Percentiles rank a stretch among this genome's conserved stretches.
phyloP scores from a whole-genome alignment of 2,113 vertebrate genomes.

The Megaleporinus macrocephalus region DNA sequence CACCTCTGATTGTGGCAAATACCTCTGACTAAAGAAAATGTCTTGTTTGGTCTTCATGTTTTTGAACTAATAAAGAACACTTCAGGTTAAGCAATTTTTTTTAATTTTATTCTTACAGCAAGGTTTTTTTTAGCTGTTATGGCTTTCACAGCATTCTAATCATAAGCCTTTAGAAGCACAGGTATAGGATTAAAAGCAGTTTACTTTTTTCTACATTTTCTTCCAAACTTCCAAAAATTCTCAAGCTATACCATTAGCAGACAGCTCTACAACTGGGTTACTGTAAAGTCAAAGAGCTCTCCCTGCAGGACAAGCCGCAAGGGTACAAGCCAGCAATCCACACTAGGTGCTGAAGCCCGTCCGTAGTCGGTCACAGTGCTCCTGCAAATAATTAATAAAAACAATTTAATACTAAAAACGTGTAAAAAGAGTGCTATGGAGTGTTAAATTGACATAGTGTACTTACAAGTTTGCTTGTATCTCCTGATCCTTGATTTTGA shows the following conservation, averaged over 20 bases:
- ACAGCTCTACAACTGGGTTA: constrained; percentile 15
- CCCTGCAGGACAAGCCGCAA: constrained; percentile 33
- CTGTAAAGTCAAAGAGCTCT: constrained; percentile 42
- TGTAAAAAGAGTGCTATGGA: neutral
- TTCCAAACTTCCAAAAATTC: neutral
- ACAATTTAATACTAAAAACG: neutral
- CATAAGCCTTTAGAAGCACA: too few relatives aligned
- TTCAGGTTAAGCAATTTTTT: too few relatives aligned
- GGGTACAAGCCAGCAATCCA: constrained; percentile 39
- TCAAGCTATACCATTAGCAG: neutral
- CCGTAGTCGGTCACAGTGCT: constrained; percentile 34
- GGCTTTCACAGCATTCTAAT: too few relatives aligned
- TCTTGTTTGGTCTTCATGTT: too few relatives aligned
- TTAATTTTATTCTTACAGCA: too few relatives aligned
- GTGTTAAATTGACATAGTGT: neutral
- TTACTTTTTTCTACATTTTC: neutral
- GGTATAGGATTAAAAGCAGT: too few relatives aligned
- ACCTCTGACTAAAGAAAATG: too few relatives aligned
- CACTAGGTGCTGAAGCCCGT: neutral
- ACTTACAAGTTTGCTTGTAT: neutral
- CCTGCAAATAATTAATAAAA: neutral
- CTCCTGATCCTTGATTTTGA: constrained; percentile 15
- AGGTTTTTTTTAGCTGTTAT: too few relatives aligned
- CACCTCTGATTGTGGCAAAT: too few relatives aligned
- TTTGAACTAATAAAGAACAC: too few relatives aligned